Evolutionary conservation across 2,113 vertebrate genomes (phyloP), one percentile per base, ranked within the genome.

Genomic region (Mesembrinibis cayennensis): DNA sequence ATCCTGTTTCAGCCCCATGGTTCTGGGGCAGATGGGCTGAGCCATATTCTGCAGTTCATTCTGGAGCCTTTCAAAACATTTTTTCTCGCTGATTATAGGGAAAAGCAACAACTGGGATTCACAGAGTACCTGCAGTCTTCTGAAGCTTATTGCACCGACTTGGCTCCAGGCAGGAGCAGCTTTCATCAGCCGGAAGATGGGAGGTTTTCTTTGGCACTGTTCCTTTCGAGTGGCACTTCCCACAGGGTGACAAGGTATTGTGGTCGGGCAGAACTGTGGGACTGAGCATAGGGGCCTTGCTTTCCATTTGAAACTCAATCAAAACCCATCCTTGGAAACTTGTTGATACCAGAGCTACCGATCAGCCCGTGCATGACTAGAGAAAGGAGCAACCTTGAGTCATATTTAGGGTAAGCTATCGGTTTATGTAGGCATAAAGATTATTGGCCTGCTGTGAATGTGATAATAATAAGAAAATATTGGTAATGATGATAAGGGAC

Each of bases 271-370:
- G 69, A 82, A 10, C 34, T n/a, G 26, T 22, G 71, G 61, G 23
- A 17, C 23, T 38, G 45, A 81, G 79, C n/a, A 34, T 3, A 6
- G 1, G 4, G 38, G 42, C 45, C 49, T 40, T 32, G 62, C 42
- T 74, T 55, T 5, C 69, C 7, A 2, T 27, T 18, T 17, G 50
- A 40, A 87, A 67, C 42, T 55, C 77, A 36, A 3, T 42, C 61
- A 45, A 50, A 96, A 93, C 9, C 4, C 44, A 49, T 10, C 77
- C 62, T 61, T 62, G 85, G 67, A 55, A 83, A 65, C 5, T 8
- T 22, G 9, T 3, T 59, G 69, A 4, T 34, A 23, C 1, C 74
- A 50, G 34, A 70, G 36, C 12, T 56, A 4, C 0, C 0, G 29
- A 56, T 36, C 65, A 83, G 66, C 18, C 21, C 44, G 29, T 0